phyloP scores from a whole-genome alignment of 2,113 vertebrate species.

The Nothocercus nigrocapillus region DNA sequence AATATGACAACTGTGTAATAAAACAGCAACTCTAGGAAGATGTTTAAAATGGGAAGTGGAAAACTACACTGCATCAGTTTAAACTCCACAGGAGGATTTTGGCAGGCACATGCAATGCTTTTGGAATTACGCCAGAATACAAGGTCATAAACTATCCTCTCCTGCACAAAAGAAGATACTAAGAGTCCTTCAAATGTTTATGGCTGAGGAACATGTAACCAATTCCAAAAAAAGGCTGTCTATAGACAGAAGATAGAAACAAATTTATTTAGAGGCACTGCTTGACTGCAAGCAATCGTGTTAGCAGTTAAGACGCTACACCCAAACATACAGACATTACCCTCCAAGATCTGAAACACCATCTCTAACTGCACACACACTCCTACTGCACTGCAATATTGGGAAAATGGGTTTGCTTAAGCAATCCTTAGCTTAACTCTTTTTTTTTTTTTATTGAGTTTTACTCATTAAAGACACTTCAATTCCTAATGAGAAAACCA shows the following conservation, averaged over 20 bases:
- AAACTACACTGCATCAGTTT: slow-evolving; percentile 20
- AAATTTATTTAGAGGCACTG: slow-evolving; percentile 26
- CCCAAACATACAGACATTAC: background rate
- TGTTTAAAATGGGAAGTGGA: slow-evolving; percentile 42
- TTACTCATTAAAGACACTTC: background rate
- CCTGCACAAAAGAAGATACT: background rate
- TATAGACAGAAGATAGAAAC: background rate
- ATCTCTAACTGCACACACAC: background rate
- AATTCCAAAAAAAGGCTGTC: slow-evolving; percentile 3
- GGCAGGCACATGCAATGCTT: slow-evolving; percentile 45
- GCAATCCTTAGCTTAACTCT: background rate
- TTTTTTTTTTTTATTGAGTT: background rate
- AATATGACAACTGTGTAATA: background rate
- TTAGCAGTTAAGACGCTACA: background rate
- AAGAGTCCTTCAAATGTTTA: background rate
- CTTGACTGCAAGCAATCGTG: background rate
- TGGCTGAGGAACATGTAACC: background rate
- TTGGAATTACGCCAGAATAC: background rate
- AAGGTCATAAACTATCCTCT: slow-evolving; percentile 24
- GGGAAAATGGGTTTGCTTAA: background rate
- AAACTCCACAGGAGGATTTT: slow-evolving; percentile 44
- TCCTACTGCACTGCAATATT: background rate
- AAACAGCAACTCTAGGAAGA: slow-evolving; percentile 9
- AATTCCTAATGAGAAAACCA: background rate
- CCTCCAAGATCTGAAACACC: background rate